Evolutionary conservation across 1,140 invertebrate genomes (phyloP), one percentile per base, ranked within the genome.

Genomic region (Leptinotarsa undecemlineata): DNA sequence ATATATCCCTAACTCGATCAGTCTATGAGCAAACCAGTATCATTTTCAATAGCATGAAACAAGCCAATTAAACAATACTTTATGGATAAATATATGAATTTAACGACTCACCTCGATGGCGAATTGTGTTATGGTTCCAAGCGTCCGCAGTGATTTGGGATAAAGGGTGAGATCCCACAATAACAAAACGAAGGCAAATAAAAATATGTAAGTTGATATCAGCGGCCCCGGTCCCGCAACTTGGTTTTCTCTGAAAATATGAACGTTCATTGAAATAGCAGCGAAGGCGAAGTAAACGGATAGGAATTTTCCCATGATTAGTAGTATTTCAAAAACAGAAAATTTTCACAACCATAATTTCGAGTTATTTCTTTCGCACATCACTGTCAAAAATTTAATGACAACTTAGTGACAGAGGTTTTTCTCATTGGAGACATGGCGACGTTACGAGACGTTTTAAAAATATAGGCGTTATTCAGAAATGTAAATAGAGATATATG

Each of bases 131-230:
- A 51, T 77, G 21, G 14, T 47, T 14, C 79, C 76, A 21, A 82
- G 68, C 68, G 51, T 80, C 48, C 82, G 73, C 3, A 83, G 68
- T 20, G 73, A 74, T 4, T 72, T 66, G 4, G 82, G 82, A 73
- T 81, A 83, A 5, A 83, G 19, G 13, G 75, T 64, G 3, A 82
- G 51, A 51, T 80, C 75, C 80, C 81, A 82, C 14, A 83, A 66
- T 19, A 84, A 62, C 48, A 83, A 61, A 48, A 81, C 82, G 11
- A 78, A 51, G 6, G 78, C 74, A 11, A 81, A 72, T 60, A 83
- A 73, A 68, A 83, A 82, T 4, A 82, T 80, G 21, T 82, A 73
- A 13, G 71, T 79, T 17, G 82, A 82, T 19, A 83, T 60, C 11
- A 81, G 70, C 1, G 81, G 81, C 48, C 81, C 81, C 74, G 79